A percentile compares a stretch with the other conserved stretches of the same genome.
phyloP scores from a whole-genome alignment of 2,113 vertebrate genomes.

The Gallinago paraguaiae region DNA sequence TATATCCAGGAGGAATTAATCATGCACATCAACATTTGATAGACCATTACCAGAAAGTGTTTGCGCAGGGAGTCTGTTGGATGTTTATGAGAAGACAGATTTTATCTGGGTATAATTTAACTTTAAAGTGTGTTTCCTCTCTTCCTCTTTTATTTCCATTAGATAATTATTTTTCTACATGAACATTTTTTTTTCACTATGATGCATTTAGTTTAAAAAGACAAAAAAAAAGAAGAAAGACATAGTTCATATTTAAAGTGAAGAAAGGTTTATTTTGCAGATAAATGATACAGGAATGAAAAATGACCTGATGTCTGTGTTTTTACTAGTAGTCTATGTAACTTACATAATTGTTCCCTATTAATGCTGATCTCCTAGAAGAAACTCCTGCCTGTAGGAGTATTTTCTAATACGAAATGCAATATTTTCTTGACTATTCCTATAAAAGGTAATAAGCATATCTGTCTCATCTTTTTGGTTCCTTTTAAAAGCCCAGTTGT shows the following conservation, averaged over 20 bases:
- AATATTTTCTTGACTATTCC: not conserved
- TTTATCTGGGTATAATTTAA: not conserved
- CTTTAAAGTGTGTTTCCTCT: not conserved
- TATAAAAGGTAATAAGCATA: accelerated
- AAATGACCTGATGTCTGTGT: not conserved
- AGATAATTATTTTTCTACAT: not conserved
- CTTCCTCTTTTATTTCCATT: not conserved
- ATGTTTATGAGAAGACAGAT: not conserved
- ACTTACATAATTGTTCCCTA: not conserved
- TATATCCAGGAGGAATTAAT: not conserved
- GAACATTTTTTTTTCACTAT: not conserved
- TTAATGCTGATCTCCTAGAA: not conserved
- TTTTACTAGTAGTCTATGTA: not conserved
- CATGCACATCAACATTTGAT: not conserved
- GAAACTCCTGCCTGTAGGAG: not conserved
- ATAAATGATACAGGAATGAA: not conserved
- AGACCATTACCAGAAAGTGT: not conserved
- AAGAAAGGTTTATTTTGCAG: not conserved
- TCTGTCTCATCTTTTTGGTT: not conserved
- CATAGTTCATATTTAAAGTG: not conserved
- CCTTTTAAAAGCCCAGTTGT: not conserved
- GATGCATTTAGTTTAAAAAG: not conserved
- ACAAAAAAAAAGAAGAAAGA: not conserved
- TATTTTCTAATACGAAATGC: not conserved
- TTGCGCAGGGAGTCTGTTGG: not conserved